Base-by-base conservation (phyloP, 2,797 vertebrate species). In the Ispidina picta region DNA sequence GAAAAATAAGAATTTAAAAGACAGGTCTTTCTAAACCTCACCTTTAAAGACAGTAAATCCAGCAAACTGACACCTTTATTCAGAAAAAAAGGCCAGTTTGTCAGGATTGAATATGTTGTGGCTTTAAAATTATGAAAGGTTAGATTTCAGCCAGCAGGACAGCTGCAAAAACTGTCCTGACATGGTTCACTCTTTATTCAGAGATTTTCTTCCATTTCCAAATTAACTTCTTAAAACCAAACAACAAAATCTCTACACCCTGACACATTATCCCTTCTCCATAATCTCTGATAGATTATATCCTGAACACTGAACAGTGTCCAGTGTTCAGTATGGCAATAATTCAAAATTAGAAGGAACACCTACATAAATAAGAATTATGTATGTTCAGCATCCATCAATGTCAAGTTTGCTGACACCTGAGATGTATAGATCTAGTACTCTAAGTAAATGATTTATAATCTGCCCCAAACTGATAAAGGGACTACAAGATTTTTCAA, bases 91-190 rank as follows among this genome's bases (percentile, higher is more conserved):
- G 2, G 17, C 35, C 26, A 29, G 73, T 52, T 37, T 80, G 39
- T 60, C 52, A 71, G 41, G n/a, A 58, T 23, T 31, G 21, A 39
- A 48, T 65, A 10, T 26, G 28, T 37, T 26, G 73, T 4, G 10
- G 72, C 46, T 65, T 49, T 83, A 62, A 94, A 80, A 71, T 55
- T 29, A 55, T 14, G 19, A 74, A 79, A 87, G 73, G 35, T 26
- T 33, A 77, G 35, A 44, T 28, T 80, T 77, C 63, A 69, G 44
- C 29, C 68, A 64, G 51, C 3, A 69, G 44, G 39, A 58, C 54
- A 82, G 46, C 64, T 80, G 64, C 54, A 80, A 75, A 79, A 66
- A 37, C 64, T 65, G 39, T 23, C 55, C 49, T 41, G 56, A 54
- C 39, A 43, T 4, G 3, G 46, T 21, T 31, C 11, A 21, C 18